Conservation (phyloP, 2,113 vertebrate genomes). For the Calypte anna region DNA sequence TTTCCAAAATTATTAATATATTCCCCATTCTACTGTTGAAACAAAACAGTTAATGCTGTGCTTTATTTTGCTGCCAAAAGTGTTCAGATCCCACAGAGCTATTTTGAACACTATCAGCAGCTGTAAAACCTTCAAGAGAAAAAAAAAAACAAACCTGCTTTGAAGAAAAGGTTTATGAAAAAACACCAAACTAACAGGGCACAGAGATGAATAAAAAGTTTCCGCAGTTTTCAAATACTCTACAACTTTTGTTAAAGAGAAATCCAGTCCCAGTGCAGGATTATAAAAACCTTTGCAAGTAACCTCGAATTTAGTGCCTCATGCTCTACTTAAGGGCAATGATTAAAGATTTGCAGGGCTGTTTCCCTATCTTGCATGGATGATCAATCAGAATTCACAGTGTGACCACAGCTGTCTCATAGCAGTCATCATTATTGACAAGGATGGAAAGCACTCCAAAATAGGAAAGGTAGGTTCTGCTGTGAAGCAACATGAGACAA, state of each 20-base stretch:
- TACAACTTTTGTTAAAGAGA: not conserved
- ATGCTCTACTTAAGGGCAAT: not conserved
- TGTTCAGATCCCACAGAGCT: not conserved
- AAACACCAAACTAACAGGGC: not conserved
- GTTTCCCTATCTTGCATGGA: not conserved
- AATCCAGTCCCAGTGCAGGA: not conserved
- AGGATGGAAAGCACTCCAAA: not conserved
- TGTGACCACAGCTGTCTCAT: slow-evolving; percentile 9
- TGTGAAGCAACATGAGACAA: not conserved
- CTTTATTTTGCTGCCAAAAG: slow-evolving; percentile 23
- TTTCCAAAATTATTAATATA: not conserved
- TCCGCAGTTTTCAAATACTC: not conserved
- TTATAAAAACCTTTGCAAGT: not conserved
- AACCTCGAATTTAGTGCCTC: not conserved
- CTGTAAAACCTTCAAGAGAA: not conserved
- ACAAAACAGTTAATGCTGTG: not conserved
- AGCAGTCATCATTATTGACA: not conserved
- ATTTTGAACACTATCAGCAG: not conserved
- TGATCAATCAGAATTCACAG: not conserved
- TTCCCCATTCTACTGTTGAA: not conserved
- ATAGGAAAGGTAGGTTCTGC: not conserved
- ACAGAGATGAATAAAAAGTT: not conserved
- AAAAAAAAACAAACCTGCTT: not conserved
- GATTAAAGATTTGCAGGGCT: not conserved
- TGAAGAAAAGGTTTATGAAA: not conserved